phyloP scores from a whole-genome alignment of 35 echinoderm and acorn worm species.

The Nesometra sesokonis region DNA sequence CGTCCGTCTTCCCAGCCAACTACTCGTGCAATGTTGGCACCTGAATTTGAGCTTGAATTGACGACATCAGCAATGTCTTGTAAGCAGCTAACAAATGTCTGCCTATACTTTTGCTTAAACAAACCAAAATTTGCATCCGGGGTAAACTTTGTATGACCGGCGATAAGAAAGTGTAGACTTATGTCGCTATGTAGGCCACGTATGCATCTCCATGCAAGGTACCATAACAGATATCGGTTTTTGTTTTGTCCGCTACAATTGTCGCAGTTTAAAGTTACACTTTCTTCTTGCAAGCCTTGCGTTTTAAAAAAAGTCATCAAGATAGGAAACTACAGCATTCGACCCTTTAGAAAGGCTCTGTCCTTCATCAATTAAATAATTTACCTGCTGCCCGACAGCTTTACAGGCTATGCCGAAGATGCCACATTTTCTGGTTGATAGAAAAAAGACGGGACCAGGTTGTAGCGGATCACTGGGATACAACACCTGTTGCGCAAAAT shows the following conservation, averaged over 20 bases:
- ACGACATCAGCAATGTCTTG: constrained; percentile 42
- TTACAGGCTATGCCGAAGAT: constrained; percentile 44
- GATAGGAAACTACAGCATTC: not conserved
- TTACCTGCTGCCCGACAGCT: constrained; percentile 35
- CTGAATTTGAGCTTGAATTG: constrained; percentile 8
- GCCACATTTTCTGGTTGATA: constrained; percentile 34
- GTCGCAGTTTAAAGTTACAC: constrained; percentile 21
- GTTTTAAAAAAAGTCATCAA: constrained; percentile 25
- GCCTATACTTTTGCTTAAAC: constrained; percentile 41
- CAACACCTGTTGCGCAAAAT: constrained; percentile 53
- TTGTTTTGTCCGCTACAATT: constrained; percentile 59
- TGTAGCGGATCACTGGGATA: constrained; percentile 34
- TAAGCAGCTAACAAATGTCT: constrained; percentile 35
- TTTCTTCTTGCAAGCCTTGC: constrained; percentile 20
- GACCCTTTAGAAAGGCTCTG: constrained; percentile 10
- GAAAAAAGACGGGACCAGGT: constrained; percentile 43
- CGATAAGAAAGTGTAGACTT: constrained; percentile 28
- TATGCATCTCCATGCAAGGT: constrained; percentile 30
- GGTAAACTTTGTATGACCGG: constrained; percentile 56
- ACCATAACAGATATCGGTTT: constrained; percentile 50
- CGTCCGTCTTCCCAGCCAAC: constrained; percentile 49
- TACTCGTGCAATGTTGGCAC: constrained; percentile 24
- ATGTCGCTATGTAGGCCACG: constrained; percentile 10
- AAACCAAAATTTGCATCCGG: constrained; percentile 34
- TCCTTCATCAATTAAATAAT: constrained; percentile 46